These are phyloP conservation scores for Ursus arctos DNA, from an alignment of 2,113 vertebrate species.

Conservation along the genomic window DNA sequence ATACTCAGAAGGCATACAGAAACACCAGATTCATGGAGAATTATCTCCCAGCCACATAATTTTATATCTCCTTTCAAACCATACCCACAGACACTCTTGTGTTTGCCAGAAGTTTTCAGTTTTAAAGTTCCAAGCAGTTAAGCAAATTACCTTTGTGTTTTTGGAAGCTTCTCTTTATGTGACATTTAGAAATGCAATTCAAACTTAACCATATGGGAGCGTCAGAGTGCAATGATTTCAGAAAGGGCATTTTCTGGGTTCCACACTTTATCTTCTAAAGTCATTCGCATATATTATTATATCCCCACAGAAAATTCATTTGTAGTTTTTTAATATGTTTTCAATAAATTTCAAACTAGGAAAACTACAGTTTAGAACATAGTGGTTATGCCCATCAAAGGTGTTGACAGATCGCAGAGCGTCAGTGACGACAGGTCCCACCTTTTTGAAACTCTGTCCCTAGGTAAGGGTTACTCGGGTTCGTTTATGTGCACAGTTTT, in stretches of 20 bases:
- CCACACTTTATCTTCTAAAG: not conserved
- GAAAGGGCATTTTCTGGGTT: not conserved
- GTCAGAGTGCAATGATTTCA: too few species aligned
- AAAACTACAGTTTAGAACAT: not conserved
- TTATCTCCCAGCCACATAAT: not conserved
- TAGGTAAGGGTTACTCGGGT: too few species aligned
- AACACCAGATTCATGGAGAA: not conserved
- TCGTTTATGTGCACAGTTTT: not conserved
- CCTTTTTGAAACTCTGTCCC: not conserved
- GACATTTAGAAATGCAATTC: not conserved
- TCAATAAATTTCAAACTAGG: not conserved
- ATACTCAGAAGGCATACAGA: not conserved
- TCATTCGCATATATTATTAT: not conserved
- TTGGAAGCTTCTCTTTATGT: not conserved
- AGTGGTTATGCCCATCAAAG: too few species aligned
- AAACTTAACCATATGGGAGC: not conserved
- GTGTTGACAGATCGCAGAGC: accelerated
- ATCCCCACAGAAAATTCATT: not conserved
- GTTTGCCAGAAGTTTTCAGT: not conserved
- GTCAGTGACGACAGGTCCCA: accelerated
- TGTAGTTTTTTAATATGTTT: not conserved
- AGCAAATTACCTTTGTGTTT: not conserved
- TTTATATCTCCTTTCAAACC: not conserved
- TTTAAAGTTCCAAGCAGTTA: not conserved
- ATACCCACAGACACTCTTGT: not conserved